Conservation (phyloP, 2,113 vertebrate genomes). For the Ailurus styani region DNA sequence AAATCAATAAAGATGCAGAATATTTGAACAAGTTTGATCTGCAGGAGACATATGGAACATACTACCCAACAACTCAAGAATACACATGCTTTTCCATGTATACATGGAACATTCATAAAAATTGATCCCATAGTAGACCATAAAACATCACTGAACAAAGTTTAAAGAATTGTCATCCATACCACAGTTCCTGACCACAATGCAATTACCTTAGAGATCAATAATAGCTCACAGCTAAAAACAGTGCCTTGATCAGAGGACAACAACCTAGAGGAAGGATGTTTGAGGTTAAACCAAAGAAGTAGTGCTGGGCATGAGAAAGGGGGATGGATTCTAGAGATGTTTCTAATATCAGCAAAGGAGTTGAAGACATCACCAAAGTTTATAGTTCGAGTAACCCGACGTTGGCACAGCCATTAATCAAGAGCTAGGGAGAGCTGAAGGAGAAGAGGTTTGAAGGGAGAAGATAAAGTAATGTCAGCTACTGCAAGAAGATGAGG, state of each 20-base stretch:
- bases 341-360: not conserved
- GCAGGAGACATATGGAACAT: not conserved
- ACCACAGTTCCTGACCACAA: not conserved
- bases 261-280: not conserved
- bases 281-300: not conserved
- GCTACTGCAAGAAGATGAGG: accelerated
- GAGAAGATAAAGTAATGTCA: not conserved
- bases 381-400: not conserved
- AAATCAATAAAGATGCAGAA: not conserved
- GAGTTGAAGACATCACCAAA: not conserved
- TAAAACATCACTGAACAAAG: not conserved
- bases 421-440: not conserved
- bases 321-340: not conserved
- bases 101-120: not conserved
- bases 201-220: not conserved
- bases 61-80: not conserved
- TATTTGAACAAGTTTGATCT: not conserved
- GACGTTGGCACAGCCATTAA: not conserved
- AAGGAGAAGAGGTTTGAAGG: not conserved
- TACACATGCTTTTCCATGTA: not conserved
- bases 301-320: not conserved
- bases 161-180: not conserved
- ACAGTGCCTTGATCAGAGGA: not conserved
- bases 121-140: not conserved
- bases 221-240: not conserved